Evolutionary conservation across 35 echinoderm and acorn worm species (phyloP), one percentile per base, ranked within the genome.

Genomic region (Nesometra sesokonis): DNA sequence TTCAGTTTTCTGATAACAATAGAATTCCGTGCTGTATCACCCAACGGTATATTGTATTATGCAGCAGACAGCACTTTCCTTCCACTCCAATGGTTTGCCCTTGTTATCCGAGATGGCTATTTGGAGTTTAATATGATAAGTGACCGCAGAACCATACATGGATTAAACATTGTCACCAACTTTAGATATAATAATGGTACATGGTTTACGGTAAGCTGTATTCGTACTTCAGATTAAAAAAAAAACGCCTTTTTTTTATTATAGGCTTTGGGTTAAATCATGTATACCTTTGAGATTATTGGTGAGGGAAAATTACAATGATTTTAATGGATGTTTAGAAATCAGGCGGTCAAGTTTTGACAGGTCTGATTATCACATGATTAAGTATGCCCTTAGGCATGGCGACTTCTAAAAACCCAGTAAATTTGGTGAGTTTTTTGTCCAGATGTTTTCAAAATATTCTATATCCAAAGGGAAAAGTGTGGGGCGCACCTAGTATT

Each of bases 131-230:
- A 79, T 46, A 92, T 99, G 78, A 83, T 92, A 29, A 91, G 90
- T 21, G 80, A 82, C 29, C 81, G 87, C 3, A 35, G 81, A 37
- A 23, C 32, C 9, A 29, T 84, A 3, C 85, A 34, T 35, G 84
- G 78, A 27, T 80, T 89, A 0, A 83, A 84, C 17, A 82, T 91
- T 17, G 47, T 31, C 23, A 94, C 90, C 19, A 89, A 90, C 31
- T 13, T 30, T 0, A 85, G 81, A 78, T 99, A 99, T 57, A 86
- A 94, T 82, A 89, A 88, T 37, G 96, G 89, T 15, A 32, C 82
- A 37, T 94, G 92, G 92, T 87, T 84, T 57, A 47, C 89, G 88
- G 96, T 94, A 86, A 92, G 96, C 0, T n/a, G n/a, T n/a, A n/a
- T n/a, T n/a, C n/a, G 17, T 15, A 27, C 35, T 46, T 67, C 34